Evolutionary conservation across 1,140 invertebrate species (phyloP).

Genomic region (Cephus cinctus): DNA sequence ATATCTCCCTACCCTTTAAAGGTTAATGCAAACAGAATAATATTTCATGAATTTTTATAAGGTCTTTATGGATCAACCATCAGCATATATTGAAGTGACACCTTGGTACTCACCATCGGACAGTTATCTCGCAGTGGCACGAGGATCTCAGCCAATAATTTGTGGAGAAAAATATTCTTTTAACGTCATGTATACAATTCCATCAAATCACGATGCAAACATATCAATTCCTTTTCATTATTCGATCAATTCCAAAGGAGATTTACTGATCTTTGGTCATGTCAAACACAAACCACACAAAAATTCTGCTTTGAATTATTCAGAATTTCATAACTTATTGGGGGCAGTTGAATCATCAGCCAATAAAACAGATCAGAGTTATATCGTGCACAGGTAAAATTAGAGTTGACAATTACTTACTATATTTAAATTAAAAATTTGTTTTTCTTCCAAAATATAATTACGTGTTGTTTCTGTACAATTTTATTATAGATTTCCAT

Average conservation of each 20-base stretch:
- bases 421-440: not conserved
- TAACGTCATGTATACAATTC: slow-evolving; percentile 50
- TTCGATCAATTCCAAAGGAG: slow-evolving; percentile 49
- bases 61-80: slow-evolving; percentile 53
- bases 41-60: slow-evolving; percentile 16
- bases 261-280: slow-evolving; percentile 46
- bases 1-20: no score
- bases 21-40: no score
- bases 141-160: slow-evolving; percentile 43
- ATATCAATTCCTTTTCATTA: slow-evolving; percentile 48
- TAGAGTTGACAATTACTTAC: not conserved
- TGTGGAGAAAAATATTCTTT: slow-evolving; percentile 51
- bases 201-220: slow-evolving; percentile 21
- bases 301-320: slow-evolving; percentile 45
- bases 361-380: slow-evolving; percentile 32
- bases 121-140: slow-evolving; percentile 46
- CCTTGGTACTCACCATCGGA: slow-evolving; percentile 53
- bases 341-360: slow-evolving; percentile 34
- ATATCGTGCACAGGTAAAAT: slow-evolving; percentile 37
- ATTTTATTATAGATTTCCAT: slow-evolving; percentile 35
- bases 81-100: slow-evolving; percentile 46
- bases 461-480: not conserved
- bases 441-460: not conserved
- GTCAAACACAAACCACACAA: slow-evolving; percentile 43
- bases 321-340: slow-evolving; percentile 46